phyloP scores from a whole-genome alignment of 1,140 invertebrate species.

The Drosophila kohkoa region DNA sequence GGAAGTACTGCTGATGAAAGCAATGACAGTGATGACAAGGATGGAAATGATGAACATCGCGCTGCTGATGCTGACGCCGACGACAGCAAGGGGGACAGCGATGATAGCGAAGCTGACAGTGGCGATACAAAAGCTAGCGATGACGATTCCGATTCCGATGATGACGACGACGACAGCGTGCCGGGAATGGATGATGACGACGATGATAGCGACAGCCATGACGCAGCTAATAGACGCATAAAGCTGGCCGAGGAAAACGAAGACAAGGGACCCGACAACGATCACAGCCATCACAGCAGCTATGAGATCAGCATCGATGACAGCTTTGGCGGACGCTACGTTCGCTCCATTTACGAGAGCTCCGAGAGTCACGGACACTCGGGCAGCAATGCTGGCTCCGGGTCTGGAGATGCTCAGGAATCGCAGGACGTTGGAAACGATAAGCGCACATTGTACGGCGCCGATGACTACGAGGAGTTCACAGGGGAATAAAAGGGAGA shows the following conservation, averaged over 20 bases:
- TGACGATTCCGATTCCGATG: not conserved
- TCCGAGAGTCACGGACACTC: constrained; percentile 66
- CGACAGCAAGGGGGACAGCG: not conserved
- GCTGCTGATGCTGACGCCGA: not conserved
- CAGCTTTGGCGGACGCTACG: constrained; percentile 67
- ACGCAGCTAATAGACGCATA: constrained; percentile 4
- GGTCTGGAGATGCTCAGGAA: not conserved
- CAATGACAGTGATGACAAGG: not conserved
- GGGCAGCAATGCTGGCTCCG: constrained; percentile 42
- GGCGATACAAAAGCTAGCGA: not conserved
- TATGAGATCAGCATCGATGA: constrained; percentile 76
- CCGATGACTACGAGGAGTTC: constrained; percentile 59
- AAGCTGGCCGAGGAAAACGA: not conserved
- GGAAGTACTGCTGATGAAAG: not conserved
- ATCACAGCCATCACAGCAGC: constrained; percentile 71
- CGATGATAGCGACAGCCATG: constrained; percentile 69
- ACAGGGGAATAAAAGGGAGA: constrained; percentile 16
- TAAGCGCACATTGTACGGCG: not conserved
- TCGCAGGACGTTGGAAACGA: too few relatives aligned
- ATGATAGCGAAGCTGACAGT: not conserved
- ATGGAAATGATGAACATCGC: not conserved
- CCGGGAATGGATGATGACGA: constrained; percentile 33
- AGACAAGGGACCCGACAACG: not conserved
- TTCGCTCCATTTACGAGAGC: constrained; percentile 72
- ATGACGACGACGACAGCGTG: not conserved